Evolutionary conservation across 2,888 invertebrate species (phyloP), one percentile per base, ranked within the genome.

Genomic region (Aromia moschata): DNA sequence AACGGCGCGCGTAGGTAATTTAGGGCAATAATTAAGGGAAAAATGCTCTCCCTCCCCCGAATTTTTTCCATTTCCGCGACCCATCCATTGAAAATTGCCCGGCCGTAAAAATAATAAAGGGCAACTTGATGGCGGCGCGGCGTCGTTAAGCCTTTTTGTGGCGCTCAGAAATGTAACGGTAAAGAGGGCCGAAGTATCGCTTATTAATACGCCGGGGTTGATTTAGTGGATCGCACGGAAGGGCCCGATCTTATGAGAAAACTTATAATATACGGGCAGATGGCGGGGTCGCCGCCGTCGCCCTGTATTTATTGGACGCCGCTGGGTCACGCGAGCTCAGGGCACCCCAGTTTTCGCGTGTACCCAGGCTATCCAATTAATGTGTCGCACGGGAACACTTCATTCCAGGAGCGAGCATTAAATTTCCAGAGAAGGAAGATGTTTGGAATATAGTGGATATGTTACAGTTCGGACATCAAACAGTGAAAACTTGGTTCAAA

Each of bases 171-270:
- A 51, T 51, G 40, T 51, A 25, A 30, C 47, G 20, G 30, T 47
- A 40, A 40, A 31, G n/a, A n/a, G 11, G 33, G 40, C 31, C 11
- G 20, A 46, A 56, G 46, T 56, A 46, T 56, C 41, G 56, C 47
- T 57, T 57, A 57, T 57, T 57, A 57, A 57, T 57, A 51, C 51
- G 57, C 18, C 36, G 44, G 31, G 57, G 40, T 46, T 40, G 43
- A 57, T 57, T 57, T 57, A 57, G 51, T 49, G 33, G 31, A 57
- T 37, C 30, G 56, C 56, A 38, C 16, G 38, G 56, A 62, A 64
- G 18, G 64, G 61, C 57, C 57, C 55, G 45, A 58, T 63, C 60
- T 67, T 65, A 65, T 67, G 64, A 67, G 67, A 67, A 67, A 67
- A 67, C 64, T 67, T 67, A 65, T 67, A 63, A 67, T 58, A 65